These are phyloP conservation scores for Clanis bilineata DNA, from an alignment of 2,888 invertebrate species.

Conservation along the genomic window DNA sequence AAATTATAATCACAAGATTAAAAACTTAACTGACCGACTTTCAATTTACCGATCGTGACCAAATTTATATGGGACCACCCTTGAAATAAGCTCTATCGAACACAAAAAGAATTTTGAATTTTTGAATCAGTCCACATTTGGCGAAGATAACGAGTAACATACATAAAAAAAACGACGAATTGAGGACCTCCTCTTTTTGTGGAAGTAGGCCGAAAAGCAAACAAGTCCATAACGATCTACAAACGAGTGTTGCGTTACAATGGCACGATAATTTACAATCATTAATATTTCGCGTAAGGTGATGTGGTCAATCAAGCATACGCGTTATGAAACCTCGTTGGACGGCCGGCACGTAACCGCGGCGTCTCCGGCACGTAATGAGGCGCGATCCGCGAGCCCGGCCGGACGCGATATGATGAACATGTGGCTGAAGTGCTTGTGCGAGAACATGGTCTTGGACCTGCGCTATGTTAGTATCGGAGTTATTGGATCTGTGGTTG, in stretches of 20 bases:
- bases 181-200: too few species aligned
- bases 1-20: too few species aligned
- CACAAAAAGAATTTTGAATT: too few species aligned
- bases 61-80: too few species aligned
- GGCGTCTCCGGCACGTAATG: slow-evolving; percentile 10
- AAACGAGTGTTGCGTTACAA: neutral
- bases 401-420: slow-evolving; percentile 33
- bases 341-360: neutral
- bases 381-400: neutral
- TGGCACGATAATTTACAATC: neutral
- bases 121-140: too few species aligned
- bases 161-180: too few species aligned
- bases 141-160: too few species aligned
- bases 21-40: too few species aligned
- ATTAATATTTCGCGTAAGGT: slow-evolving; percentile 10
- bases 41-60: too few species aligned
- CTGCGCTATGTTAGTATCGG: slow-evolving; percentile 32
- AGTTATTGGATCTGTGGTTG: too few species aligned
- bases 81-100: too few species aligned
- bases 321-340: slow-evolving; percentile 26
- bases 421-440: slow-evolving; percentile 49
- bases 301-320: slow-evolving; percentile 23
- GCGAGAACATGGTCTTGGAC: slow-evolving; percentile 36
- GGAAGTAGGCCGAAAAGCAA: neutral
- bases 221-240: neutral